phyloP scores from a whole-genome alignment of 1,140 invertebrate genomes.

The Eubasilissa regina region DNA sequence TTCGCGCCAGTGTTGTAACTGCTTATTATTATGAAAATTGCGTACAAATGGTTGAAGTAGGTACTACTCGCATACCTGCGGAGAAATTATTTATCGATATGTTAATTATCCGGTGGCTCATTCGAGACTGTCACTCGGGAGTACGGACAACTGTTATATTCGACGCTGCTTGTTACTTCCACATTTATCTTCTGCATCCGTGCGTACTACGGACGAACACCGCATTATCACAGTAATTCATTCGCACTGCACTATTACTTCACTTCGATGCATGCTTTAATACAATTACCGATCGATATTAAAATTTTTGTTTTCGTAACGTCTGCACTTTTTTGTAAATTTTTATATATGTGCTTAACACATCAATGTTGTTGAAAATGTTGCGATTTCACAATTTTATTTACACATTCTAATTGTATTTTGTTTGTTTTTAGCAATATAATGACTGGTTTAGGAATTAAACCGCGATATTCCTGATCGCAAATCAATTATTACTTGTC shows the following conservation, averaged over 20 bases:
- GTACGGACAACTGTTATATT: slow-evolving; percentile 14
- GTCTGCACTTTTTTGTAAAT: too few species aligned
- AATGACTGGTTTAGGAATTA: too few species aligned
- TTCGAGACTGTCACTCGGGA: slow-evolving; percentile 37
- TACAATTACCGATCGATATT: not conserved
- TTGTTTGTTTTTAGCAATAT: too few species aligned
- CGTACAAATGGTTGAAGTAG: slow-evolving; percentile 8
- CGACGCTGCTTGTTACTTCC: not conserved
- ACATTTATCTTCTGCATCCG: slow-evolving; percentile 28
- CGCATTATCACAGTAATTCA: slow-evolving; percentile 7
- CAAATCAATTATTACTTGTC: too few species aligned
- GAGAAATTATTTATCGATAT: slow-evolving; percentile 23
- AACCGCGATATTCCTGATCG: too few species aligned
- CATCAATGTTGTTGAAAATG: too few species aligned
- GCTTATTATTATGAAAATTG: slow-evolving; percentile 10
- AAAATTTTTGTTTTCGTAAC: too few species aligned
- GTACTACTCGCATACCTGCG: slow-evolving; percentile 18
- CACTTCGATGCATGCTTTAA: not conserved
- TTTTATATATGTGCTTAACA: too few species aligned
- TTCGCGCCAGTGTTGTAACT: slow-evolving; percentile 7
- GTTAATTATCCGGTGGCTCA: slow-evolving; percentile 35
- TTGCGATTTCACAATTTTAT: too few species aligned
- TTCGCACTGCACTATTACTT: slow-evolving; percentile 20
- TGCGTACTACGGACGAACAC: slow-evolving; percentile 10
- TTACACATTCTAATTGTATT: too few species aligned